Conservation (phyloP, 1,140 invertebrate species). For the Micrasema minimum region DNA sequence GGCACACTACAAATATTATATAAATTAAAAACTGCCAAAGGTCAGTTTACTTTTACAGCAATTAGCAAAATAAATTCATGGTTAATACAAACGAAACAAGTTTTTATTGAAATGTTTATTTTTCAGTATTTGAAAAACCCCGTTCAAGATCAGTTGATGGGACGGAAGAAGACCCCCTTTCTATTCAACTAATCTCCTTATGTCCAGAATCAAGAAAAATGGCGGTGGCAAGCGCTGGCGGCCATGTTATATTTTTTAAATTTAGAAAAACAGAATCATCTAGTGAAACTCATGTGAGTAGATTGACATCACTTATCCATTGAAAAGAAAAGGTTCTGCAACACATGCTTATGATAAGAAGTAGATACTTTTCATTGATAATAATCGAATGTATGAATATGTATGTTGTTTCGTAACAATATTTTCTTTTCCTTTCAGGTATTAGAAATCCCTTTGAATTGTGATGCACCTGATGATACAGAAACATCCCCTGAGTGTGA, state of each 20-base stretch:
- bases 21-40: constrained; percentile 96
- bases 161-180: constrained; percentile 88
- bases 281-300: constrained; percentile 84
- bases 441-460: constrained; percentile 88
- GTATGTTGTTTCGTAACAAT: not conserved
- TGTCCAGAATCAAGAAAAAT: constrained; percentile 92
- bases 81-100: no score
- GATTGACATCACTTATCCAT: no score
- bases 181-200: constrained; percentile 91
- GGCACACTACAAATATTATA: constrained; percentile 91
- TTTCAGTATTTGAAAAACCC: constrained; percentile 83
- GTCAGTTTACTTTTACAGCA: constrained; percentile 51
- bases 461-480: constrained; percentile 82
- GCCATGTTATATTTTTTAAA: constrained; percentile 94
- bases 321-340: no score
- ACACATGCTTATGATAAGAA: no score
- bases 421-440: constrained; percentile 67
- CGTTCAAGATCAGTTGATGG: constrained; percentile 68
- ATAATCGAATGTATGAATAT: no score
- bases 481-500: constrained; percentile 83
- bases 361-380: no score
- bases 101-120: no score
- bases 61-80: no score
- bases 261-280: constrained; percentile 91
- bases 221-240: constrained; percentile 88